phyloP scores from a whole-genome alignment of 2,797 vertebrate genomes.

The Balearica regulorum region DNA sequence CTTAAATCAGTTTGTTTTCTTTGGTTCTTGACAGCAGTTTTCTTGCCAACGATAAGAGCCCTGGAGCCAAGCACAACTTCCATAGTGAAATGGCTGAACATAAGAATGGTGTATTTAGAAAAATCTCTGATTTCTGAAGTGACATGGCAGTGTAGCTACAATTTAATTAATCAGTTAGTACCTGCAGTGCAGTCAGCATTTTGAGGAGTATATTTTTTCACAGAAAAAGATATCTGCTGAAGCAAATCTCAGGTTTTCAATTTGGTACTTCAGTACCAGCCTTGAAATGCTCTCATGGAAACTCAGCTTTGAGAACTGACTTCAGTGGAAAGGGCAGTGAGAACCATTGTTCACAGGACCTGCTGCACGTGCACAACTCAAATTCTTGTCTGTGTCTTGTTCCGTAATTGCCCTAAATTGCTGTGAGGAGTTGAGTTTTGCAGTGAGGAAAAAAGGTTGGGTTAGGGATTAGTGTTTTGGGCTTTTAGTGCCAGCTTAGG shows the following conservation, averaged over 20 bases:
- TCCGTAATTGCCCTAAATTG: background rate
- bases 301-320: background rate
- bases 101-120: background rate
- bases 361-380: background rate
- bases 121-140: background rate
- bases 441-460: background rate
- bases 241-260: background rate
- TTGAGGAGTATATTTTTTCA: background rate
- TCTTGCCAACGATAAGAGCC: constrained; percentile 44
- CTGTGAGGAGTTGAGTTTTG: background rate
- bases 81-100: background rate
- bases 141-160: background rate
- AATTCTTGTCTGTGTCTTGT: background rate
- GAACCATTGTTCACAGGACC: background rate
- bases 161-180: background rate
- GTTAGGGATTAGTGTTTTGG: no score
- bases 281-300: background rate
- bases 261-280: background rate
- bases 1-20: constrained; percentile 31
- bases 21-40: constrained; percentile 17
- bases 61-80: constrained; percentile 39
- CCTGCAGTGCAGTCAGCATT: background rate
- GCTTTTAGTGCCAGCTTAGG: background rate
- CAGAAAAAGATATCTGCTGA: background rate
- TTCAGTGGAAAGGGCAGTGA: background rate